Conservation (phyloP, 2,888 invertebrate genomes). For the Aleiodes leptofemur region DNA sequence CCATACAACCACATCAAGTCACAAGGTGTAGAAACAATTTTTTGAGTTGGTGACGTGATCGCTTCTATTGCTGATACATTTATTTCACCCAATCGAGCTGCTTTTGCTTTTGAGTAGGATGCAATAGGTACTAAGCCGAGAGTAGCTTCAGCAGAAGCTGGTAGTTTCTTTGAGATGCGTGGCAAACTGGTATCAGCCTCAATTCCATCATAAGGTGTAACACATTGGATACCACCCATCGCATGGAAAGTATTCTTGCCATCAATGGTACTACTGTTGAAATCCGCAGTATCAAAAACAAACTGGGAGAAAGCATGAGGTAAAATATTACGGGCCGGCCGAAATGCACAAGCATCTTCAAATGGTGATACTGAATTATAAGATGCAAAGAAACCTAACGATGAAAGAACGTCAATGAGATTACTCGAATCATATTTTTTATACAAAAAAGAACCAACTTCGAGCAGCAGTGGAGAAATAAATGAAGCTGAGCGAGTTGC, state of each 20-base stretch:
- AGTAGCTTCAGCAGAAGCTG: constrained; percentile 11
- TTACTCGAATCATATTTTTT: constrained; percentile 54
- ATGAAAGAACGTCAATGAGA: constrained; percentile 57
- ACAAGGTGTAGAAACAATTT: constrained; percentile 39
- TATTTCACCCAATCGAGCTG: not conserved
- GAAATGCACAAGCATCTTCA: constrained; percentile 53
- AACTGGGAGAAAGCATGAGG: constrained; percentile 37
- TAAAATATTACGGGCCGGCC: constrained; percentile 30
- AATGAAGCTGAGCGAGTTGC: constrained; percentile 64
- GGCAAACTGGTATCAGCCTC: constrained; percentile 22
- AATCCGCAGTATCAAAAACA: constrained; percentile 40
- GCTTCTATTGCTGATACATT: constrained; percentile 1
- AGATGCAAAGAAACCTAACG: constrained; percentile 60
- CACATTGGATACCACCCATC: constrained; percentile 35
- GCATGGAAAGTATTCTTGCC: constrained; percentile 40
- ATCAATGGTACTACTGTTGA: constrained; percentile 28
- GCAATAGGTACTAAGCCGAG: constrained; percentile 5
- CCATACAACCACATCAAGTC: constrained; percentile 51
- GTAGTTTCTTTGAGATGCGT: not conserved
- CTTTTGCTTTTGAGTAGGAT: constrained; percentile 17
- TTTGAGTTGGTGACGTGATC: not conserved
- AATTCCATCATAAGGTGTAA: constrained; percentile 23
- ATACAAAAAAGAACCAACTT: constrained; percentile 44
- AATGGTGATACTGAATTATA: constrained; percentile 60
- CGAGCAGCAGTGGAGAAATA: constrained; percentile 59